Conservation (phyloP, 2,797 vertebrate genomes). For the Kryptopterus vitreolus region DNA sequence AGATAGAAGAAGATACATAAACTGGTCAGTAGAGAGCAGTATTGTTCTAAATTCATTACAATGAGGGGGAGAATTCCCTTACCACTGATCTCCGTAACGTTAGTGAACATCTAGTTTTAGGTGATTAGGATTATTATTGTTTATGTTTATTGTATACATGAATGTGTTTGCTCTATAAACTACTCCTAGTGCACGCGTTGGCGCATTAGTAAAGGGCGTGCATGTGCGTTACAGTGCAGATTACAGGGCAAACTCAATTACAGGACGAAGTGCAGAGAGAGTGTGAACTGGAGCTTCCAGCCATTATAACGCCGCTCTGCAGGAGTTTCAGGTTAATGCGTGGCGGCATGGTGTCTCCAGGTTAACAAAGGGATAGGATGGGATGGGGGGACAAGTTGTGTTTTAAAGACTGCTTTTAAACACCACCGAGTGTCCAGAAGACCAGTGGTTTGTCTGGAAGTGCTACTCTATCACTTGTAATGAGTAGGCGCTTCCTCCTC, state of each 20-base stretch:
- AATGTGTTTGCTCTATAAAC: neutral
- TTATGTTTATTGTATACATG: too few species aligned
- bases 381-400: too few species aligned
- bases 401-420: neutral
- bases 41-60: neutral
- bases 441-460: neutral
- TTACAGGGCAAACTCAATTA: too few species aligned
- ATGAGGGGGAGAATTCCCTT: too few species aligned
- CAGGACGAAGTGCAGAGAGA: conserved; percentile 9
- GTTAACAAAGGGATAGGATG: neutral
- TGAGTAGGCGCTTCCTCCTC: conserved; percentile 9
- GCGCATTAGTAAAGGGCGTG: neutral
- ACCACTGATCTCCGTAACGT: too few species aligned
- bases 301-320: neutral
- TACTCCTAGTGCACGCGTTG: neutral
- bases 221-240: neutral
- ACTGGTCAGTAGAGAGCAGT: conserved; percentile 50
- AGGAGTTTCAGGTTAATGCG: neutral
- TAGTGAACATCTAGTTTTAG: neutral
- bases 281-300: neutral
- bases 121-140: neutral
- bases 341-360: conserved; percentile 4
- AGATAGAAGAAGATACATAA: conserved; percentile 1
- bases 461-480: neutral
- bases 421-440: neutral